Percentiles rank a stretch among this genome's conserved stretches.
Conservation (phyloP, 2,797 vertebrate species). For the Sciurus carolinensis region DNA sequence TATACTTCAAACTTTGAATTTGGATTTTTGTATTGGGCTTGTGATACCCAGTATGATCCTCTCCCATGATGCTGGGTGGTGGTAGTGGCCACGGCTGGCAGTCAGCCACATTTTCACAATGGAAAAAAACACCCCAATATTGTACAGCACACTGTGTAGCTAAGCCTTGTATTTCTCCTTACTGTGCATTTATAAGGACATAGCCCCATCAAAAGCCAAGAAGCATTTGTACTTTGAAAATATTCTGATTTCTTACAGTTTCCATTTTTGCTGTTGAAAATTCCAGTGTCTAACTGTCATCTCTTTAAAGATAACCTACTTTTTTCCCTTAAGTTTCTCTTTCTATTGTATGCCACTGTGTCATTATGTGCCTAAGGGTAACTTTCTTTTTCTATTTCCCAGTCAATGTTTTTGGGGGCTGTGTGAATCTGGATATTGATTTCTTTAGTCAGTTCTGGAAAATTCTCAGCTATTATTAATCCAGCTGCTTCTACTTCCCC, state of each 20-base stretch:
- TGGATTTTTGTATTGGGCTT: too few species aligned
- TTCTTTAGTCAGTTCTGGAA: neutral
- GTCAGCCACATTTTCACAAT: too few species aligned
- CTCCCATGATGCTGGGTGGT: too few species aligned
- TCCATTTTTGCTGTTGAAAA: neutral
- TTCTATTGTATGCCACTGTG: too few species aligned
- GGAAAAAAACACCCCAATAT: too few species aligned
- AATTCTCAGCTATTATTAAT: neutral
- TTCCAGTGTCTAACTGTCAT: neutral
- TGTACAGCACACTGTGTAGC: too few species aligned
- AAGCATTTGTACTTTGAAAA: neutral
- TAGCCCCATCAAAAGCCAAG: neutral
- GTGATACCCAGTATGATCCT: too few species aligned
- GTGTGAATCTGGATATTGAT: neutral
- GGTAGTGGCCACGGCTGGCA: neutral
- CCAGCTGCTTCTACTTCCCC: neutral
- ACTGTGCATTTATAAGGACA: neutral
- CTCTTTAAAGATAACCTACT: neutral
- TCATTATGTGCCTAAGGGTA: neutral
- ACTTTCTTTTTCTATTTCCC: neutral
- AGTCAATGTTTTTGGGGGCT: neutral
- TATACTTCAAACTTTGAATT: neutral
- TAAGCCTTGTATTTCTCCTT: neutral
- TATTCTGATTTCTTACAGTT: neutral
- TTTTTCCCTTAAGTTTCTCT: neutral